These are phyloP conservation scores for Athalia cordata DNA, from an alignment of 2,888 invertebrate genomes.

Conservation along the genomic window DNA sequence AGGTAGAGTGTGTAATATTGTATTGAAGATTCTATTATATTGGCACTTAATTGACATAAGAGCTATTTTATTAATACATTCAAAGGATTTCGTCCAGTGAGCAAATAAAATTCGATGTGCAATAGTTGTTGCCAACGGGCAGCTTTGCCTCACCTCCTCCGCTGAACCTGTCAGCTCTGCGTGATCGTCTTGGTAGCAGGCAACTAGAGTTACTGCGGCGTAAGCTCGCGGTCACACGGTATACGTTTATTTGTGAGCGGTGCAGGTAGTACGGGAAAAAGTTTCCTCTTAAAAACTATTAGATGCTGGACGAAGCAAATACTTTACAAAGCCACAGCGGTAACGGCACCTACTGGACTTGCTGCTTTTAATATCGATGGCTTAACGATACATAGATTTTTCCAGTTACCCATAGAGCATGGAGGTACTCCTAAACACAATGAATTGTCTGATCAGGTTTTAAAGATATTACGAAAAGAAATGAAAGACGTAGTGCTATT, in stretches of 20 bases:
- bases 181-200: constrained; percentile 59
- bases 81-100: too few relatives aligned
- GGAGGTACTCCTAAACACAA: constrained; percentile 60
- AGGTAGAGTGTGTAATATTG: too few relatives aligned
- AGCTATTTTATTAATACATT: too few relatives aligned
- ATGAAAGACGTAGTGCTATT: constrained; percentile 58
- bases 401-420: constrained; percentile 53
- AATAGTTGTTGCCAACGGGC: too few relatives aligned
- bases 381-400: constrained; percentile 60
- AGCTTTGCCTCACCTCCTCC: too few relatives aligned
- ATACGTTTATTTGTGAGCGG: constrained; percentile 56
- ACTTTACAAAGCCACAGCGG: constrained; percentile 57
- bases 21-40: constrained; percentile 60
- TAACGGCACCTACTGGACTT: constrained; percentile 64
- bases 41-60: too few relatives aligned
- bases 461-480: constrained; percentile 56
- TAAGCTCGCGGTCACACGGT: too few relatives aligned
- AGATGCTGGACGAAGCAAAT: constrained; percentile 54
- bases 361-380: constrained; percentile 66
- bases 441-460: neutral
- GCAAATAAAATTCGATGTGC: too few relatives aligned
- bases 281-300: constrained; percentile 55
- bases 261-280: constrained; percentile 46
- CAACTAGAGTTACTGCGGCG: constrained; percentile 58
- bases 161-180: constrained; percentile 55